Evolutionary conservation across 2,113 vertebrate species (phyloP).

Genomic region (Hippocampus abdominalis): DNA sequence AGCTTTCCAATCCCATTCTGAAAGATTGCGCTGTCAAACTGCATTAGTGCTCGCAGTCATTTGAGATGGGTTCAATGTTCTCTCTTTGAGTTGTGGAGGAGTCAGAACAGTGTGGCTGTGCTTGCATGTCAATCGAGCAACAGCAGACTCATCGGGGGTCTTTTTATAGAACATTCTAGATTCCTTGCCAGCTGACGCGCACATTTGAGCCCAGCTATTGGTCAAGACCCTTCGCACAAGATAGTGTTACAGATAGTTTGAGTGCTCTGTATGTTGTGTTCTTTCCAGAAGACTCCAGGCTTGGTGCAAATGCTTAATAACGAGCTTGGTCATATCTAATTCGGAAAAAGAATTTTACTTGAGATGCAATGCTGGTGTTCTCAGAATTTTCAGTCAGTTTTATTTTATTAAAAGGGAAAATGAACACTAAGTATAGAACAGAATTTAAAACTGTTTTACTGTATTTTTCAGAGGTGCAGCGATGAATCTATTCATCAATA

Average conservation of each 20-base stretch:
- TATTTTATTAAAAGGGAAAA: too few relatives aligned
- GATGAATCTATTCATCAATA: too few relatives aligned
- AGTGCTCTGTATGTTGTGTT: constrained; percentile 9
- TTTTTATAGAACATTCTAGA: constrained; percentile 70
- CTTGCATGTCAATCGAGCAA: constrained; percentile 26
- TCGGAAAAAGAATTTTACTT: background rate
- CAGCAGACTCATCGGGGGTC: constrained; percentile 46
- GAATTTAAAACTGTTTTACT: too few relatives aligned
- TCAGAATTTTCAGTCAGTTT: background rate
- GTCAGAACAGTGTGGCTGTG: constrained; percentile 14
- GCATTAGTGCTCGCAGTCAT: background rate
- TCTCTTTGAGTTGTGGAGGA: background rate
- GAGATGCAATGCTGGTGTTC: background rate
- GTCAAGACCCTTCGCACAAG: constrained; percentile 39
- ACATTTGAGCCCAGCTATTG: constrained; percentile 55
- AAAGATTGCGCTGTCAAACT: background rate
- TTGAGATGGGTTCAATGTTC: background rate
- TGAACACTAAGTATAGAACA: too few relatives aligned
- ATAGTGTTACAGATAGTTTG: constrained; percentile 54
- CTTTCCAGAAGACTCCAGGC: constrained; percentile 26
- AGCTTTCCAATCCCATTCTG: background rate
- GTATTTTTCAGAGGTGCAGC: too few relatives aligned
- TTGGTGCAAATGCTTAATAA: background rate
- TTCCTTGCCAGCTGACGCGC: constrained; percentile 46
- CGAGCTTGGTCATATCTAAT: background rate